Base-by-base conservation (phyloP, 1,140 invertebrate genomes). In the Hylyphantes graminicola region DNA sequence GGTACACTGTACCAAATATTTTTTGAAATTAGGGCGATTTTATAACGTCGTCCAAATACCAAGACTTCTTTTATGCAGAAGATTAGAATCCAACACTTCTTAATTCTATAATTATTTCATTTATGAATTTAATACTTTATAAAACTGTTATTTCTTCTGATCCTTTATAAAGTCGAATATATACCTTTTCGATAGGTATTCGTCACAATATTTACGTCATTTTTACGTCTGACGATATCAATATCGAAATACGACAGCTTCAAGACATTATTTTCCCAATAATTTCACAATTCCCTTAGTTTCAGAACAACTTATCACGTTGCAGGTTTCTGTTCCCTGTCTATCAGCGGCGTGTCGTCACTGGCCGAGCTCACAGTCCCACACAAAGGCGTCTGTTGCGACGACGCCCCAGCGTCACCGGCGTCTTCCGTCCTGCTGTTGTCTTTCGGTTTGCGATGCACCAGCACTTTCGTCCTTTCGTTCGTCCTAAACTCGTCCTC, bases 271-370 rank as follows among this genome's bases (percentile, higher is more conserved):
- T 35, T 2, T 35, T 35, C 35, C 35, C 1, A 2, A 35, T 35
- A 35, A 35, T 2, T 5, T 35, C 35, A 2, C 35, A 35, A 35
- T 35, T 35, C 35, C 35, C 35, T 35, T 5, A 35, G 35, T 35
- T 35, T 35, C 35, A 35, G 35, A 35, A 35, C 35, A 35, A 35
- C 35, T 9, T 7, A 80, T 72, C 67, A 81, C 12, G 68, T 73
- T 13, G 74, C 64, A 11, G 73, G 82, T 48, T 77, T 85, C 0
- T 76, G 73, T 19, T 85, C 82, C 1, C 65, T n/a, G 55, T 85
- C 74, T 59, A 85, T 85, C 10, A 85, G 19, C 12, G 82, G 82
- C 7, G 64, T 76, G 35, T 77, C 74, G 12, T 85, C 82, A 53
- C 82, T 85, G 35, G 82, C 61, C 9, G 73, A 64, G 17, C 74